Evolutionary conservation across 2,797 vertebrate species (phyloP).

Genomic region (Australoheros facetus): DNA sequence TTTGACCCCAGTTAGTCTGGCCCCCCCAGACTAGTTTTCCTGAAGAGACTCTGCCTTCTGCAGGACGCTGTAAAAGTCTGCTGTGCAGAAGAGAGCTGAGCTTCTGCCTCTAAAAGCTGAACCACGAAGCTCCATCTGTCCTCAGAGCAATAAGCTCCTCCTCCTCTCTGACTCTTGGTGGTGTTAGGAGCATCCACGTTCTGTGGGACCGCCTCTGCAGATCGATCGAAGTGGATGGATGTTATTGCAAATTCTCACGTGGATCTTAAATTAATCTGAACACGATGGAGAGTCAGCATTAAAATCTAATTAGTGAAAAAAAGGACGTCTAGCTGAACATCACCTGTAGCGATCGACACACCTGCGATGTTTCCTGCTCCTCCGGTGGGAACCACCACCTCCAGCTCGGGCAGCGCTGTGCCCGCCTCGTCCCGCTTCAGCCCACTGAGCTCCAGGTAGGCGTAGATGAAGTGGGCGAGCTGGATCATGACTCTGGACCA

Average conservation of each 20-base stretch:
- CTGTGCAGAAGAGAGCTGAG: neutral
- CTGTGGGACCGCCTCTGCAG: neutral
- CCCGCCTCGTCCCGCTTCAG: slow-evolving; percentile 43
- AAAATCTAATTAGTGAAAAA: too few relatives aligned
- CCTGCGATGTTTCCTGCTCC: slow-evolving; percentile 92
- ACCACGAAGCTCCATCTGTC: neutral
- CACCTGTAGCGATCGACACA: slow-evolving; percentile 46
- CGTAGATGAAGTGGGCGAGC: slow-evolving; percentile 89
- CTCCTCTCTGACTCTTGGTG: neutral
- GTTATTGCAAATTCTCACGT: neutral
- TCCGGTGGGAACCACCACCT: slow-evolving; percentile 93
- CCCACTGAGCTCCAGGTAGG: slow-evolving; percentile 84
- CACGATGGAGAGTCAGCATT: too few relatives aligned
- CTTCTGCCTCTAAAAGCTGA: neutral
- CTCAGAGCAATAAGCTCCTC: neutral
- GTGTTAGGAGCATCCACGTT: neutral
- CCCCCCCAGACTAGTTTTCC: neutral
- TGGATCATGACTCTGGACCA: slow-evolving; percentile 93
- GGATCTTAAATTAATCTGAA: too few relatives aligned
- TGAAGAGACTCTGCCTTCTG: neutral
- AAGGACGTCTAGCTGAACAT: too few relatives aligned
- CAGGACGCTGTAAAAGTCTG: neutral
- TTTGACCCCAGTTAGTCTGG: neutral
- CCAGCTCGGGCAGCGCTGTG: slow-evolving; percentile 75
- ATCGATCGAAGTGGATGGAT: neutral